Percentiles rank a stretch among this genome's conserved stretches.
Evolutionary conservation across 1,140 invertebrate species (phyloP).

Genomic region (Meloidogyne exigua): DNA sequence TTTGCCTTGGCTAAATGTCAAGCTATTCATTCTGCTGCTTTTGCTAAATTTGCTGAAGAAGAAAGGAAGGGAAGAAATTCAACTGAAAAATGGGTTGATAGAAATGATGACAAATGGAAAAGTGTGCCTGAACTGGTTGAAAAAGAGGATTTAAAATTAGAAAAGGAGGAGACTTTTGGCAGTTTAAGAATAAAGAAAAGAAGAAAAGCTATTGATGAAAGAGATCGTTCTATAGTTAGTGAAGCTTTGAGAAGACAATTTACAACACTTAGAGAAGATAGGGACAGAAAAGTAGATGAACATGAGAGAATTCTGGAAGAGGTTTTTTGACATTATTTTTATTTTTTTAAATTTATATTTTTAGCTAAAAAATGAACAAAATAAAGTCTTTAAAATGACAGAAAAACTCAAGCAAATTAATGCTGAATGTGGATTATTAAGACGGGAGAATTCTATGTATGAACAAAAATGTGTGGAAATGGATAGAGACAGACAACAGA

Average conservation of each 20-base stretch:
- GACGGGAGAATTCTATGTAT: constrained; percentile 55
- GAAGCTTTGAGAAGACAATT: constrained; percentile 25
- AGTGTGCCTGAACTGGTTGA: constrained; percentile 26
- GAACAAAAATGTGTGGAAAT: constrained; percentile 60
- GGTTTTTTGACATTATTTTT: constrained; percentile 6
- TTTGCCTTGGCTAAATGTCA: constrained; percentile 50
- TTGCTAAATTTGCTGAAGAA: constrained; percentile 6
- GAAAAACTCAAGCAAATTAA: constrained; percentile 18
- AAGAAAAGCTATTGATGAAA: neutral
- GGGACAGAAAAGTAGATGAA: neutral
- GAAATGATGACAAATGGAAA: constrained; percentile 16
- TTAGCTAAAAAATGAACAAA: neutral
- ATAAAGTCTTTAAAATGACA: constrained; percentile 16
- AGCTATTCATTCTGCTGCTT: neutral
- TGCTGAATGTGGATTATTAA: constrained; percentile 37
- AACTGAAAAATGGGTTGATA: too few relatives aligned
- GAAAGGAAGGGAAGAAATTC: constrained; percentile 11
- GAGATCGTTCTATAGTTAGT: constrained; percentile 6
- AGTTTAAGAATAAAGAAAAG: neutral
- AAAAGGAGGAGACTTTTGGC: neutral
- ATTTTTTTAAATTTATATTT: neutral
- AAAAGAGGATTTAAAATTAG: neutral
- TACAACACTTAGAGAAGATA: neutral
- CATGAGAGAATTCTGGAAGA: constrained; percentile 16
- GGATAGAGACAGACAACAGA: constrained; percentile 57